Conservation (phyloP, 23 tunicate species). For the Corella eumyota region DNA sequence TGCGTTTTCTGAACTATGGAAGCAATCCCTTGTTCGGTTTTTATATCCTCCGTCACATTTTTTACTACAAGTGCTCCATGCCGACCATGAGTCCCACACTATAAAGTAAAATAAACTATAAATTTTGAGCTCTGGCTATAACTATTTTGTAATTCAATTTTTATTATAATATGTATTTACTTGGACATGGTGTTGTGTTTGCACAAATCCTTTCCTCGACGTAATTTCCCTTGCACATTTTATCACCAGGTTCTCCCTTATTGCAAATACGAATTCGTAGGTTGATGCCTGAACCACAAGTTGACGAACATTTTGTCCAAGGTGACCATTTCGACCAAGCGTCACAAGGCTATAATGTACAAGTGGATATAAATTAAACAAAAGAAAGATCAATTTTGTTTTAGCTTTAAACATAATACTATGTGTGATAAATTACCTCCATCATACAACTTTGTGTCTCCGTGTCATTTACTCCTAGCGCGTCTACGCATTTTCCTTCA, state of each 20-base stretch:
- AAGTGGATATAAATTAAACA: background rate
- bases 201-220: slow-evolving; percentile 21
- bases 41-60: slow-evolving; percentile 31
- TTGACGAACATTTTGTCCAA: slow-evolving; percentile 45
- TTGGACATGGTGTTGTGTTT: slow-evolving; percentile 16
- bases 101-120: background rate
- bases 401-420: background rate
- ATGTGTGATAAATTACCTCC: slow-evolving; percentile 6
- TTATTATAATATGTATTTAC: too few relatives aligned
- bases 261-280: slow-evolving; percentile 38
- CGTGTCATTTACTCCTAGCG: background rate
- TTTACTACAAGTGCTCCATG: slow-evolving; percentile 10
- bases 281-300: slow-evolving; percentile 55
- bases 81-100: slow-evolving; percentile 17
- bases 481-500: background rate
- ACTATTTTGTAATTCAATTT: too few relatives aligned
- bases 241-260: slow-evolving; percentile 1
- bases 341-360: slow-evolving; percentile 6
- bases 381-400: background rate
- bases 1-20: slow-evolving; percentile 1
- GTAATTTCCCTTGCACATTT: slow-evolving; percentile 12
- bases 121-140: too few relatives aligned
- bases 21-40: slow-evolving; percentile 22
- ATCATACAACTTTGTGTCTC: slow-evolving; percentile 22
- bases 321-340: slow-evolving; percentile 43